Evolutionary conservation across 2,888 invertebrate species (phyloP).

Genomic region (Alitta virens): DNA sequence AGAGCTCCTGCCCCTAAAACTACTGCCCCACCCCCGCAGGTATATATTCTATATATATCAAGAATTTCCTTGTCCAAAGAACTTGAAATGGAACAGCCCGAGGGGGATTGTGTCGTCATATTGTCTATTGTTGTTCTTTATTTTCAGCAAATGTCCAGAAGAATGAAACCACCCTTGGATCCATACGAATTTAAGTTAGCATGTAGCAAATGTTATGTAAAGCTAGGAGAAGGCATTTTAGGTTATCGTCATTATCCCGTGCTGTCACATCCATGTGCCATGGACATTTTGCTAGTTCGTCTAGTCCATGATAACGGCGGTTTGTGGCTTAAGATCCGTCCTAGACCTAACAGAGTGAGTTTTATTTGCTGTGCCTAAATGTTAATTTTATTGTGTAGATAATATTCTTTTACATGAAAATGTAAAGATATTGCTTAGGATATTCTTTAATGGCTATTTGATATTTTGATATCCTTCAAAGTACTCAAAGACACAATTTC

Average conservation of each 20-base stretch:
- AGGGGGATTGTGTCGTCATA: too few relatives aligned
- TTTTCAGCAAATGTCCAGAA: neutral
- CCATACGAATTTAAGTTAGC: slow-evolving; percentile 41
- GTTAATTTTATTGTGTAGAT: too few relatives aligned
- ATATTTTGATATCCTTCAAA: neutral
- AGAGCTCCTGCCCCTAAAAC: too few relatives aligned
- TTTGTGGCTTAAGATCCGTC: slow-evolving; percentile 11
- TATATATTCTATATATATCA: too few relatives aligned
- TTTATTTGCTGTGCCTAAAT: too few relatives aligned
- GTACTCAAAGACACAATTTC: neutral
- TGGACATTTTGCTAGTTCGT: neutral
- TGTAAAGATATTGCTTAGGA: neutral
- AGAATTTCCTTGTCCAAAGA: too few relatives aligned
- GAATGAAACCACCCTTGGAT: neutral
- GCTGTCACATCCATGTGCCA: slow-evolving; percentile 34
- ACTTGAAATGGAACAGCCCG: too few relatives aligned
- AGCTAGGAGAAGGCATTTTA: slow-evolving; percentile 38
- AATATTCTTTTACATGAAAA: neutral
- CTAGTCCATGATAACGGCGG: neutral
- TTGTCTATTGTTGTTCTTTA: neutral
- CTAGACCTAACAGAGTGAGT: too few relatives aligned
- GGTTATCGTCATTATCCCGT: slow-evolving; percentile 32
- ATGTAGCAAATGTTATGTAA: slow-evolving; percentile 39
- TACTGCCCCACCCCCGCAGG: too few relatives aligned
- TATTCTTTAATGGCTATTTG: neutral